Base-by-base conservation (phyloP, 2,888 invertebrate species). In the Caenorhabditis auriculariae region DNA sequence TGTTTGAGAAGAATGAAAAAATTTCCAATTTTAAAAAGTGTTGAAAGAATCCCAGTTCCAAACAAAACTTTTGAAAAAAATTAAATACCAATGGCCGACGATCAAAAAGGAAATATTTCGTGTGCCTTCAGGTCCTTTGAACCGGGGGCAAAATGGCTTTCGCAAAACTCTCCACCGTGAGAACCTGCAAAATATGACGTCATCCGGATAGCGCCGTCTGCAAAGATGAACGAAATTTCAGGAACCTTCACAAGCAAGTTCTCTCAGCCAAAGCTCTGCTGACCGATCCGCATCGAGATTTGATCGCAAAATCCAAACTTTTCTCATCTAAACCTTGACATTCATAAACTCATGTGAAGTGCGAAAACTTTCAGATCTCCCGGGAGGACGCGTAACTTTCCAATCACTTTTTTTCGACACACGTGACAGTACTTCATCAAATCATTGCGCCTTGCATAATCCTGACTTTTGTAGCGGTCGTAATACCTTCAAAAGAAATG, bases 391-490 rank as follows among this genome's bases (percentile, higher is more conserved):
- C 69, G 54, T 38, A 69, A 60, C 32, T 63, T 63, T 26, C 66
- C 63, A 2, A 60, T 32, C 1, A 60, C 60, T 28, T 69, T 69
- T 27, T 66, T 69, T 15, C 62, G 57, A 45, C 69, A 69, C 21
- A 66, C 57, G 37, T 69, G 69, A 24, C 69, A 69, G 27, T 69
- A 69, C 27, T 69, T 69, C 60, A 57, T 62, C 23, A 53, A 54
- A 39, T 69, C 69, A 26, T 69, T 69, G 7, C 69, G 44, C 24
- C 52, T 57, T 1, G 43, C 51, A 37, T 57, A 57, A 6, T 51
- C 51, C n/a, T 44, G 44, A 15, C 45, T 51, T 38, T 52, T 51
- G 27, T 57, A 57, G 6, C 57, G 51, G 27, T 57, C 52, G 41
- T 57, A 57, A 21, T 51, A 52, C 32, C 55, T n/a, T n/a, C n/a